Base-by-base conservation (phyloP, 2,797 vertebrate species). In the Onychomys leucogaster region DNA sequence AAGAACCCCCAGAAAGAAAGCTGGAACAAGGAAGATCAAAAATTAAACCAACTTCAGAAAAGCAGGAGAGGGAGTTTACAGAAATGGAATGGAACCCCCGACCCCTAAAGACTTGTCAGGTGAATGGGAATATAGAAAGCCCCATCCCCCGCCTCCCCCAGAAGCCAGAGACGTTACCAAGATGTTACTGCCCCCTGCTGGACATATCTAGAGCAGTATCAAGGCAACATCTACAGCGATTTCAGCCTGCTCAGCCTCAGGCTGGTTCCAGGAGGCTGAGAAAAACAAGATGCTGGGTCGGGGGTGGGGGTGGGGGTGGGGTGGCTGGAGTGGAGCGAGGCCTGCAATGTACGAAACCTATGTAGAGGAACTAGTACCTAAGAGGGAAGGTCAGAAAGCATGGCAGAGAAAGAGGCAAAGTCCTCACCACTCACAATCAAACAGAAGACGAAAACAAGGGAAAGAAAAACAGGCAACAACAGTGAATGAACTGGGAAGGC, bases 21-120 rank as follows among this genome's bases (percentile, higher is more conserved):
- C 94, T 90, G 43, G 90, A 96, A 96, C 92, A 90, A 76, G 94
- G 97, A 93, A 95, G 96, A 97, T 94, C 95, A 98, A 98, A 97
- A 98, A 88, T 92, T 78, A 97, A 98, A 97, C 92, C 94, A 90
- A 98, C 87, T 96, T 65, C 73, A 97, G 63, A 87, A 83, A n/a
- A 86, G 57, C 57, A 63, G 73, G 52, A n/a, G 55, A 94, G 76
- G 94, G 55, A 90, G 63, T 73, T 75, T 89, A 85, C 69, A 95
- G 67, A 94, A 95, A 94, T 65, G 49, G 94, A 96, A 95, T 90
- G 37, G 95, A 96, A 97, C 32, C 67, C 93, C 71, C 76, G 76
- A 92, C 55, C 67, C 86, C 78, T 46, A 89, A 96, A 95, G 76
- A 76, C 43, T 59, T 82, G 85, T 73, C 32, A 95, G 87, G 89